Conservation (phyloP, 30 jellyfish, hydroid and myxozoan species). For the Turritopsis dohrnii region DNA sequence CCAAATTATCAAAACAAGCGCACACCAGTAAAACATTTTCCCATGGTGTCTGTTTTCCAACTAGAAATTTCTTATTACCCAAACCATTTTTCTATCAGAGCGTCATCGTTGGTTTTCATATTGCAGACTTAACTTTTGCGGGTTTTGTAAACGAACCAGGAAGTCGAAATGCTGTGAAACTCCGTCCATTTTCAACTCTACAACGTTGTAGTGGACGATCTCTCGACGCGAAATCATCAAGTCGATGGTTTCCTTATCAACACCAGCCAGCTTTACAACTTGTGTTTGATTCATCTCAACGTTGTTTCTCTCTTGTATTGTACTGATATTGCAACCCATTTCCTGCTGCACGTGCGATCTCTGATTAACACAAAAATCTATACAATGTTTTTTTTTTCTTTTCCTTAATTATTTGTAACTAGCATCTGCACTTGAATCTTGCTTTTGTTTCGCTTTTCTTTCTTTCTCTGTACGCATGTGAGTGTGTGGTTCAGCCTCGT, state of each 20-base stretch:
- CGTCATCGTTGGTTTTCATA: not conserved
- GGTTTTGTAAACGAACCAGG: constrained; percentile 1
- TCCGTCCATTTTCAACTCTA: not conserved
- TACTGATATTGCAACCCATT: constrained; percentile 22
- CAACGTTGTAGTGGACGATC: constrained; percentile 9
- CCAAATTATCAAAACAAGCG: no score
- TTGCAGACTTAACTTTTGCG: not conserved
- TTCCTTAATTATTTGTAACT: not conserved
- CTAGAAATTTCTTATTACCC: no score
- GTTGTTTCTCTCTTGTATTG: not conserved
- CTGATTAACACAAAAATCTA: not conserved
- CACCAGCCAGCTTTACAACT: constrained; percentile 12
- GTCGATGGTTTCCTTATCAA: not conserved
- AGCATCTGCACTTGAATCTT: not conserved
- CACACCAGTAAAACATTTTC: no score
- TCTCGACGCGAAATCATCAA: constrained; percentile 10
- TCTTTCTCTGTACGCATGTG: not conserved
- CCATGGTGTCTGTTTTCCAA: no score
- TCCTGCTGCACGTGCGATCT: not conserved
- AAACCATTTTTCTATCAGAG: no score
- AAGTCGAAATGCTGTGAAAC: not conserved
- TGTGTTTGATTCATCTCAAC: not conserved
- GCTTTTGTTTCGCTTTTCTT: not conserved
- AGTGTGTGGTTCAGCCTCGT: no score
- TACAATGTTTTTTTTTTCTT: not conserved